phyloP scores from a whole-genome alignment of 2,888 invertebrate genomes.

The Chymomyza amoena region DNA sequence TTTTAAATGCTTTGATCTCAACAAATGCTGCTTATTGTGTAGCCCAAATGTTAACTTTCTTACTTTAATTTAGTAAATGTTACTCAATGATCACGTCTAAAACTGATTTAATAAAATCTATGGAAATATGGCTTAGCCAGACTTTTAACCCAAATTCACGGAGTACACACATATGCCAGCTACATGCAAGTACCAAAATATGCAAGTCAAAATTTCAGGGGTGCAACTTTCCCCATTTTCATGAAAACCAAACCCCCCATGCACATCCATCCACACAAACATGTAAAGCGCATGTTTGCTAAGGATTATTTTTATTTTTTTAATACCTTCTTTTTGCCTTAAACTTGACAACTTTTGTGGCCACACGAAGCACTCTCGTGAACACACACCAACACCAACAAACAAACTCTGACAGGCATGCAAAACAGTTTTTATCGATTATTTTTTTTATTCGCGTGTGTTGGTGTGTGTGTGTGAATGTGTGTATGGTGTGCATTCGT shows the following conservation, averaged over 20 bases:
- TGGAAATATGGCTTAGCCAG: too few relatives aligned
- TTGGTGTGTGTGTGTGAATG: background rate
- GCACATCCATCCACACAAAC: background rate
- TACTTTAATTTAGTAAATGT: background rate
- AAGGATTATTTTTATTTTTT: constrained; percentile 37
- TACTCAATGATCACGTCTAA: background rate
- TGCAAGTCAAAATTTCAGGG: background rate
- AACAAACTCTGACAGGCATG: background rate
- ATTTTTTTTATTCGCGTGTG: background rate
- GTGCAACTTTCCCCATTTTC: constrained; percentile 4
- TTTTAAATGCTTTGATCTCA: too few relatives aligned
- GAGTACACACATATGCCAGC: background rate
- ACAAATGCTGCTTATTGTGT: too few relatives aligned
- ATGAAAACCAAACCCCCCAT: background rate
- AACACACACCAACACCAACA: background rate
- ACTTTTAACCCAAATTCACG: background rate
- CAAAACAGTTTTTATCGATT: constrained; percentile 13
- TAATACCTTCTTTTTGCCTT: constrained; percentile 35
- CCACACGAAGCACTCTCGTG: constrained; percentile 9
- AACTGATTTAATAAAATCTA: background rate
- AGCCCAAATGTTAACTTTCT: too few relatives aligned
- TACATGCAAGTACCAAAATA: background rate
- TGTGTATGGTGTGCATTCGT: background rate
- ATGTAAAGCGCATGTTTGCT: constrained; percentile 19
- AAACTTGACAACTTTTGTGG: constrained; percentile 55